These are phyloP conservation scores for Aphyosemion australe DNA, from an alignment of 2,113 vertebrate genomes.

Conservation along the genomic window DNA sequence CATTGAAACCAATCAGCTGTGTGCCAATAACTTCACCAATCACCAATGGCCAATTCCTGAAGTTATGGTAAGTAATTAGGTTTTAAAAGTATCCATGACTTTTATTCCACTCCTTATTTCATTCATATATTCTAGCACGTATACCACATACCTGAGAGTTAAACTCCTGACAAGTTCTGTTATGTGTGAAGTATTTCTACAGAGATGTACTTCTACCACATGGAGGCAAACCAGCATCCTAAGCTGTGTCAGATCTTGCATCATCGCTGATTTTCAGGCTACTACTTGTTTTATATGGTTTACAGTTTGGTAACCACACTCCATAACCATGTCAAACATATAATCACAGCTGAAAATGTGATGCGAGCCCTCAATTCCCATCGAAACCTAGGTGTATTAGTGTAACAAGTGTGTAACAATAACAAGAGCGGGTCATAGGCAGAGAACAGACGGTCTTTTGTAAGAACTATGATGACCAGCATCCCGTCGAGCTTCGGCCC, in stretches of 20 bases:
- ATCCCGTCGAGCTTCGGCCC: slow-evolving; percentile 54
- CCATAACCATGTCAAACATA: slow-evolving; percentile 11
- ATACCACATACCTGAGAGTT: background rate
- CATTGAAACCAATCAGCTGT: too few species aligned
- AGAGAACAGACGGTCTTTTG: slow-evolving; percentile 72
- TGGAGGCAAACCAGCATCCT: too few species aligned
- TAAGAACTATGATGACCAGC: slow-evolving; percentile 55
- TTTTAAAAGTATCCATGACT: background rate
- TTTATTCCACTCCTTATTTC: background rate
- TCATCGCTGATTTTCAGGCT: background rate
- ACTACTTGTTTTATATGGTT: background rate
- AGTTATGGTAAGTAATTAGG: too few species aligned
- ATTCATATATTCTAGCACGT: too few species aligned
- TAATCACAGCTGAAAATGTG: slow-evolving; percentile 11
- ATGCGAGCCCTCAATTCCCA: background rate
- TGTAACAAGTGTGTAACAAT: slow-evolving; percentile 58
- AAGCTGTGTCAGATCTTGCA: background rate
- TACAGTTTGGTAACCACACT: background rate
- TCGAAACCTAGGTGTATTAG: slow-evolving; percentile 26
- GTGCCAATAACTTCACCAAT: background rate
- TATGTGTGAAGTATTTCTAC: too few species aligned
- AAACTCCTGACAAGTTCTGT: too few species aligned
- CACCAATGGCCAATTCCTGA: background rate
- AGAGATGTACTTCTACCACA: too few species aligned
- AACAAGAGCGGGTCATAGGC: slow-evolving; percentile 26